Conservation (phyloP, 2,113 vertebrate genomes). For the Felis chaus region DNA sequence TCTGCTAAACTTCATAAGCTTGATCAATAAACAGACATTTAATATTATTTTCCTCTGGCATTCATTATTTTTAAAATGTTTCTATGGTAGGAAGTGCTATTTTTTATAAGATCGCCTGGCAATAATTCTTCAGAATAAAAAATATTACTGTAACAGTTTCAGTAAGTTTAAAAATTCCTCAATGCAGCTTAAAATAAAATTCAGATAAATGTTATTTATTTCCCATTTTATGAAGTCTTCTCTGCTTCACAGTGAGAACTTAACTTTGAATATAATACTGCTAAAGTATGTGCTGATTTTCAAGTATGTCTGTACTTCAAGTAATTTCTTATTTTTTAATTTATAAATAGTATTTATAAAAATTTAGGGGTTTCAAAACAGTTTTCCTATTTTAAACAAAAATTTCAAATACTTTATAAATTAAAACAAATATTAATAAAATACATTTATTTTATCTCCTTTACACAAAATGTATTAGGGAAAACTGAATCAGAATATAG, state of each 20-base stretch:
- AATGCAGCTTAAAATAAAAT: background rate
- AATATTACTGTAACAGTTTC: background rate
- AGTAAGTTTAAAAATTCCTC: background rate
- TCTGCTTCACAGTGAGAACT: background rate
- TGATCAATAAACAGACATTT: background rate
- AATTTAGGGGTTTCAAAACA: background rate
- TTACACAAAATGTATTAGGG: background rate
- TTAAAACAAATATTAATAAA: background rate
- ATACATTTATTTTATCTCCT: background rate
- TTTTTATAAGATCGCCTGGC: background rate
- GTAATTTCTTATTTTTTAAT: background rate
- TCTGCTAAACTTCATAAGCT: background rate
- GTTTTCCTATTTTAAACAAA: background rate
- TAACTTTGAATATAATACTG: background rate
- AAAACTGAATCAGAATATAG: background rate
- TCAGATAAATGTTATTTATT: background rate
- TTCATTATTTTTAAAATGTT: background rate
- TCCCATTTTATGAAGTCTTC: background rate
- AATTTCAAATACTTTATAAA: background rate
- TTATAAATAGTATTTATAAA: background rate
- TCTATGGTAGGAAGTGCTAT: background rate
- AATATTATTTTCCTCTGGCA: background rate
- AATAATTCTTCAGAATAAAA: constrained; percentile 13
- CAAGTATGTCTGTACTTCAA: background rate
- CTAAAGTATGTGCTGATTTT: background rate